Evolutionary conservation across 2,888 invertebrate species (phyloP).

Genomic region (Eugnorisma glareosa): DNA sequence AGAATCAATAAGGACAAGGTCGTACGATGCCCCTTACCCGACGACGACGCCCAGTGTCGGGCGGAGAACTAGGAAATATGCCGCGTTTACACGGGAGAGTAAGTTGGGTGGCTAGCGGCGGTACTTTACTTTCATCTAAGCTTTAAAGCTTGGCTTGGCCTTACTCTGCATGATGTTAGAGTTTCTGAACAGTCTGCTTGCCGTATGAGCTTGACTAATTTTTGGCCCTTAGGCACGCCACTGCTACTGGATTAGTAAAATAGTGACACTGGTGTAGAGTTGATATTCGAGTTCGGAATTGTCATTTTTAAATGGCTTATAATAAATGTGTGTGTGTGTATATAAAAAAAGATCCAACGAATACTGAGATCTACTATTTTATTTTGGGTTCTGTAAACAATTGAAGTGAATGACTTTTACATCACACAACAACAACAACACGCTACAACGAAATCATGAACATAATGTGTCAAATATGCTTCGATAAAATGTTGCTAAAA

Average conservation of each 20-base stretch:
- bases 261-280: not conserved
- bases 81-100: slow-evolving; percentile 37
- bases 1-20: slow-evolving; percentile 61
- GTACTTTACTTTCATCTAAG: too few relatives aligned
- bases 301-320: not conserved
- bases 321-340: not conserved
- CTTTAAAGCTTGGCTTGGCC: too few relatives aligned
- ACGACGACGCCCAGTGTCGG: slow-evolving; percentile 42
- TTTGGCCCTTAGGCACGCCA: too few relatives aligned
- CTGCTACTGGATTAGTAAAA: too few relatives aligned
- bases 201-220: too few relatives aligned
- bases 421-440: too few relatives aligned
- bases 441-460: not conserved
- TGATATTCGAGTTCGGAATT: not conserved
- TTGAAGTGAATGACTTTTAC: not conserved
- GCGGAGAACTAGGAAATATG: slow-evolving; percentile 31
- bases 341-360: not conserved
- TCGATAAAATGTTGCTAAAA: not conserved
- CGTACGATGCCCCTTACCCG: slow-evolving; percentile 45
- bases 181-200: too few relatives aligned
- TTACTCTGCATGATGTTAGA: too few relatives aligned
- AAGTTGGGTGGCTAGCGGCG: too few relatives aligned
- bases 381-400: too few relatives aligned
- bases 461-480: not conserved
- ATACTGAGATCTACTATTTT: not conserved